Evolutionary conservation across 64 coral and sea anemone species (phyloP), one percentile per base, ranked within the genome.

Genomic region (Dendrophyllia cribrosa): DNA sequence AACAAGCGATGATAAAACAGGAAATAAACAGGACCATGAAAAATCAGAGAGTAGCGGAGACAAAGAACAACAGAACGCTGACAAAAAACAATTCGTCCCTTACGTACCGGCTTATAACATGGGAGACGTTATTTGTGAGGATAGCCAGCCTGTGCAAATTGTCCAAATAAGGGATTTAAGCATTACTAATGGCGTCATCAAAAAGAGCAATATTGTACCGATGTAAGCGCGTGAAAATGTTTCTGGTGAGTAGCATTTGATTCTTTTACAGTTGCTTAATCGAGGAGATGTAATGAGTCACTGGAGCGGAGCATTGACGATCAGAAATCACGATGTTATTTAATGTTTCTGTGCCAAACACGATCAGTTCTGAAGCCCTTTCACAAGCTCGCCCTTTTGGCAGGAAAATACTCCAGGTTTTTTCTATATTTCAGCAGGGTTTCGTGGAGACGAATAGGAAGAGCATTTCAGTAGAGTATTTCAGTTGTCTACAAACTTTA

Each of bases 131-230:
- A 51, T 84, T 23, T 84, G 34, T 23, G 80, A 84, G 44, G 46
- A 62, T 43, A 84, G 45, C 20, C 60, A 67, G 43, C 80, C 80
- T 6, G 80, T 84, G 9, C 80, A 84, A 67, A 61, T 84, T 68
- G 44, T 84, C 46, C 80, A 84, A 51, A 84, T 84, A 84, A 51
- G 80, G 58, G 80, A 84, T 84, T 68, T 84, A 84, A 84, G 80
- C 4, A 84, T 84, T 68, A 64, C 45, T 2, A 84, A 84, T 68
- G 80, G 80, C 3, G 62, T 84, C 17, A 84, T 84, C 80, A 84
- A 84, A 59, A 67, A 64, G 9, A 84, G 80, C 62, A 84, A 84
- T 44, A 84, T 84, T 14, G 60, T 67, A 9, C 62, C 66, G 58
- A 19, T 67, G 60, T 67, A 67, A 15, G 26, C 55, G 46, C 45